Base-by-base conservation (phyloP, 2,113 vertebrate species). In the Cercocebus atys region DNA sequence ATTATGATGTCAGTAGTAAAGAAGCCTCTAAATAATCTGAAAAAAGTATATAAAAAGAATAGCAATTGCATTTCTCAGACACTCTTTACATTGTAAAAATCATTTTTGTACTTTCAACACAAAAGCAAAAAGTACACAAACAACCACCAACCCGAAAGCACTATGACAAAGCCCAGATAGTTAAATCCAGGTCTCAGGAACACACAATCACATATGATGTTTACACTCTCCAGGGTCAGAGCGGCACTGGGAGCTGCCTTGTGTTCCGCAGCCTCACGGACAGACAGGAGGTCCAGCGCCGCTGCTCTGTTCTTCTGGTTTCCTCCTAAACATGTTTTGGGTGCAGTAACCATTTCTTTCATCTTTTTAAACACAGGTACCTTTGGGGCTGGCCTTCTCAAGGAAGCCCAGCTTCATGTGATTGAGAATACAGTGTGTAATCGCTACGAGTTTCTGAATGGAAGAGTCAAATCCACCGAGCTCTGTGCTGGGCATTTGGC, bases 361-460 rank as follows among this genome's bases (percentile, higher is more conserved):
- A 8, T 79, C 32, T 75, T 97, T 90, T 52, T 86, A 76, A 94
- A n/a, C 59, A 55, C 98, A 99, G 99, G 98, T n/a, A 99, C 99
- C 7, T 95, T 80, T 12, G 99, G 99, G 4, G 97, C 83, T 0
- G 99, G 99, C 0, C 0, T 78, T 23, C 99, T 99, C 91, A 99
- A 99, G 96, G 99, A 99, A 98, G 98, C 99, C 0, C 99, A 99
- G 13, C 99, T 99, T 97, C 99, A 99, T 1, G 99, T 99, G 75
- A 99, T 99, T 0, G 99, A 99, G 92, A 99, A 99, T 90, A 99
- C 99, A 97, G 95, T 99, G 92, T 99, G 99, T 66, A 99, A 99
- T 68, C 99, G 99, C 10, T 98, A 98, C 0, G 99, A 99, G 35
- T 99, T 99, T 97, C 98, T 99, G 82, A 98, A 98, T 0, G 99